These are phyloP conservation scores for Cariama cristata DNA, from an alignment of 2,113 vertebrate species.

Conservation along the genomic window DNA sequence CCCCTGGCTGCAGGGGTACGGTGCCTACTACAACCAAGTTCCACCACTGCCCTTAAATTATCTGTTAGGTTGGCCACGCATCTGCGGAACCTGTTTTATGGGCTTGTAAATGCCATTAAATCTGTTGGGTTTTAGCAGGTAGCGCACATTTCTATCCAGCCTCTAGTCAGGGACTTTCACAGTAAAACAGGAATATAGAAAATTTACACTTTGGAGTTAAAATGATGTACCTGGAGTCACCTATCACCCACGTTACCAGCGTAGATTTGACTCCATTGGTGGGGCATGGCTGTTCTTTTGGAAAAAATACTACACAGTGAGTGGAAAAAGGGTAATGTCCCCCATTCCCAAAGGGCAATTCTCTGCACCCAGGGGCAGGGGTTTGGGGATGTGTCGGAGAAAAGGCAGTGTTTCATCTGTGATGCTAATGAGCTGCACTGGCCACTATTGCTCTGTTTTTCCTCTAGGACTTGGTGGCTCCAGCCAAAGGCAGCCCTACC, in stretches of 20 bases:
- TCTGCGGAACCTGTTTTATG: constrained; percentile 23
- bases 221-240: not conserved
- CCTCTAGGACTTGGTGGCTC: not conserved
- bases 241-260: too few relatives aligned
- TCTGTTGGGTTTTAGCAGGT: constrained; percentile 15
- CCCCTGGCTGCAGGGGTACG: not conserved
- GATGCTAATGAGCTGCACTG: not conserved
- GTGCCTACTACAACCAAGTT: not conserved
- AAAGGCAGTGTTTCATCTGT: not conserved
- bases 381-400: not conserved
- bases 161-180: not conserved
- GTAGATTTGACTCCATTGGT: not conserved
- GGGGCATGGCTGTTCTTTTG: not conserved
- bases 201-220: not conserved
- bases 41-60: not conserved
- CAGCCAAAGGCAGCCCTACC: not conserved
- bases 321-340: not conserved
- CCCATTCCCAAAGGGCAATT: not conserved
- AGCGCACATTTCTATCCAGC: not conserved
- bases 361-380: not conserved
- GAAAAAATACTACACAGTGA: not conserved
- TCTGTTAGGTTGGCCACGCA: not conserved
- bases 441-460: not conserved
- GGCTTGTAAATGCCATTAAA: constrained; percentile 24
- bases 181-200: not conserved